Evolutionary conservation across 2,888 invertebrate species (phyloP), one percentile per base, ranked within the genome.

Genomic region (Zygaena filipendulae): DNA sequence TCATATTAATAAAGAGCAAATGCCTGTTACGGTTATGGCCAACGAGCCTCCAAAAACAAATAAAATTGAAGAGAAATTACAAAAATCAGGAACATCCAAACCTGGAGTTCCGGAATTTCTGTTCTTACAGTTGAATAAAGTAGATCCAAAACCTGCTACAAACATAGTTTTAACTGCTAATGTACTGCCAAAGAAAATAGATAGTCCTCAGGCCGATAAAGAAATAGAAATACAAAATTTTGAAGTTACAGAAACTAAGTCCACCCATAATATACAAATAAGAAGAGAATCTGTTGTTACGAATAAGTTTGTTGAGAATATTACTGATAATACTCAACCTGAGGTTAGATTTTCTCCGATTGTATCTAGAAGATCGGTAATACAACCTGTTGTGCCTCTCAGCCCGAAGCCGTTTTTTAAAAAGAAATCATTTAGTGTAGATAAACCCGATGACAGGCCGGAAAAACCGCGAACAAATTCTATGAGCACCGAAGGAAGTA

Each of bases 121-220:
- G 36, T 85, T 86, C 47, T 85, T 87, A 31, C 88, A 89, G 55
- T 49, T 89, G 23, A 87, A 88, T 51, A 85, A 85, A 52, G 86
- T 89, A 4, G 88, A 89, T 45, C 68, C 79, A 6, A 83, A 83
- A 43, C 82, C 85, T 0, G 52, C 81, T 6, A 83, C 83, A 16
- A 85, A 87, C 48, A 79, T 88, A 16, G 86, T 88, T 27, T 64
- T 88, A 39, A 83, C 87, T 12, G 86, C 85, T 35, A 84, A 83
- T 42, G 59, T 79, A 43, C 81, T 74, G 41, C 77, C 80, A 53
- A 81, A 79, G 63, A 79, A 72, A 63, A 40, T 45, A 27, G 77
- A 77, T 40, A 63, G 57, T 50, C 59, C 64, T 6, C 63, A 54
- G 47, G 36, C 49, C 9, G 74, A 64, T 20, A 60, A 53, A 35